A percentile compares a stretch with the other conserved stretches of the same genome.
phyloP scores from a whole-genome alignment of 2,888 invertebrate genomes.

The Neocrepidodera transversa region DNA sequence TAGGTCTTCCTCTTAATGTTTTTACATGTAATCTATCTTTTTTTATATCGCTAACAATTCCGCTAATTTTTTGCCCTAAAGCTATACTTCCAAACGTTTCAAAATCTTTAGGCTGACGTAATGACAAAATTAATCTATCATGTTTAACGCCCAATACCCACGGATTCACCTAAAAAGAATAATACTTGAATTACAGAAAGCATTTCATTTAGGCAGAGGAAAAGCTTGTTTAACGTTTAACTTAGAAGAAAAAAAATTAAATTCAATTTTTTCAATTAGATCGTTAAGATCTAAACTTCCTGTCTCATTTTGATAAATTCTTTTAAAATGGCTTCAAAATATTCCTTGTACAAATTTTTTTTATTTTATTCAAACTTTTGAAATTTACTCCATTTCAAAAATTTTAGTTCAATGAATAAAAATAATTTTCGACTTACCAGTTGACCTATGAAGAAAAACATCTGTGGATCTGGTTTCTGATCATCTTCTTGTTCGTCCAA shows the following conservation, averaged over 20 bases:
- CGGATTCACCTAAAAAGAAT: slow-evolving; percentile 61
- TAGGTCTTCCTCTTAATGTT: slow-evolving; percentile 44
- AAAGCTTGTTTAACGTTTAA: too few relatives aligned
- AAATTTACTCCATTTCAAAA: too few relatives aligned
- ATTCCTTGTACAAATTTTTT: too few relatives aligned
- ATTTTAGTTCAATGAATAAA: too few relatives aligned
- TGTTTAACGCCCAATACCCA: slow-evolving; percentile 59
- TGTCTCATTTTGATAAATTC: too few relatives aligned
- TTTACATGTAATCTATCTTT: slow-evolving; percentile 57
- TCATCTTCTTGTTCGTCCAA: slow-evolving; percentile 44
- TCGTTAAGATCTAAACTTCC: too few relatives aligned
- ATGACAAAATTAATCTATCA: slow-evolving; percentile 61
- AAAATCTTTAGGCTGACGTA: slow-evolving; percentile 46
- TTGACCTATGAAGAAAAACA: slow-evolving; percentile 68
- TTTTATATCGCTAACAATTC: slow-evolving; percentile 53
- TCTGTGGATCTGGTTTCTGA: slow-evolving; percentile 50
- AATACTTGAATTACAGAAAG: too few relatives aligned
- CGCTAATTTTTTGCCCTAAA: slow-evolving; percentile 59
- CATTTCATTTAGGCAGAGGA: too few relatives aligned
- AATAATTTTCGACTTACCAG: slow-evolving; percentile 61
- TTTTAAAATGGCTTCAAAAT: too few relatives aligned
- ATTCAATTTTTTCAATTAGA: too few relatives aligned
- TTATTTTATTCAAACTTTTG: too few relatives aligned
- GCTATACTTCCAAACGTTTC: slow-evolving; percentile 49
- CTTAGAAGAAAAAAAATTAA: too few relatives aligned